Conservation (phyloP, 2,113 vertebrate genomes). For the Motacilla alba region DNA sequence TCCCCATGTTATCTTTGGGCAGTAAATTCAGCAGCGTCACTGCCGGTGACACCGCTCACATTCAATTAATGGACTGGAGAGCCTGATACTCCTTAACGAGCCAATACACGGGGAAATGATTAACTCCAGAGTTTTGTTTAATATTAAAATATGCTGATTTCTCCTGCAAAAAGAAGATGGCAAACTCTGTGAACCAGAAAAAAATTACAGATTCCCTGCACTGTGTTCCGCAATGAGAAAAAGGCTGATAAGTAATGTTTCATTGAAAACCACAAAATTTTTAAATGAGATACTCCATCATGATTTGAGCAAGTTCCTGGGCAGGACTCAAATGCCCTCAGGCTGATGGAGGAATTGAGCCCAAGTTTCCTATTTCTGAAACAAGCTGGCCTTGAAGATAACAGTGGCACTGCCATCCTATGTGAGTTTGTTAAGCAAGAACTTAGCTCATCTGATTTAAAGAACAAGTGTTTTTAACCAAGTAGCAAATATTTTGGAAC, state of each 20-base stretch:
- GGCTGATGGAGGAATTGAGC: not conserved
- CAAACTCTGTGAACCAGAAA: not conserved
- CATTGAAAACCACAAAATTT: not conserved
- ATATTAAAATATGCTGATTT: slow-evolving; percentile 52
- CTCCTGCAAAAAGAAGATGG: not conserved
- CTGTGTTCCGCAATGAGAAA: not conserved
- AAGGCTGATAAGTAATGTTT: not conserved
- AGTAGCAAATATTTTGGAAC: not conserved
- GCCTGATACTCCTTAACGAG: slow-evolving; percentile 40
- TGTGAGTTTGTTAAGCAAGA: not conserved
- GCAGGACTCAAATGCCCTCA: not conserved
- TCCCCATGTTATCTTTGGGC: slow-evolving; percentile 35
- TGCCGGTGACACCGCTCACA: slow-evolving; percentile 1
- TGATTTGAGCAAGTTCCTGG: not conserved
- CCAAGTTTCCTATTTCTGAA: not conserved
- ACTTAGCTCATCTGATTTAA: not conserved
- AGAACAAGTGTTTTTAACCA: not conserved
- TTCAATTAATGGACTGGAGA: slow-evolving; percentile 30
- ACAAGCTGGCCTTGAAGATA: not conserved
- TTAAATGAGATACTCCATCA: not conserved
- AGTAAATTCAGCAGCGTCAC: not conserved
- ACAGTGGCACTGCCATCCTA: not conserved
- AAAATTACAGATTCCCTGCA: not conserved
- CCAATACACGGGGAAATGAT: slow-evolving; percentile 7
- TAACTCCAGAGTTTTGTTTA: slow-evolving; percentile 28